Evolutionary conservation across 2,888 invertebrate genomes (phyloP), one percentile per base, ranked within the genome.

Genomic region (Muscina levida): DNA sequence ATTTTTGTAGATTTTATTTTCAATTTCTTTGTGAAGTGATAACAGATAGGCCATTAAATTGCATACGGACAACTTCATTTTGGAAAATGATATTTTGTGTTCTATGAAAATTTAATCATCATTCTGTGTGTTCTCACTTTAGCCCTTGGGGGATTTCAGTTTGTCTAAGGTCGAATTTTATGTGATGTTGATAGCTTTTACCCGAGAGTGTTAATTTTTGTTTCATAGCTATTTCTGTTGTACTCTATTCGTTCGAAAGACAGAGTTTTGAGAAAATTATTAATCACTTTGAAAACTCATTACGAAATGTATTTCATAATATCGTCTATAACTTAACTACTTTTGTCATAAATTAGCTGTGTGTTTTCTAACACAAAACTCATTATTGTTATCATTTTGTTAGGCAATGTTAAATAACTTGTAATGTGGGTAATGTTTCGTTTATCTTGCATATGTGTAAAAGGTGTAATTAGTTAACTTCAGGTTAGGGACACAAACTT

Each of bases 391-490:
- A 48, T 70, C 42, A 37, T 51, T 37, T 8, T 26, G 22, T 46
- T 56, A 37, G 59, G 71, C 24, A 66, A 66, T 73, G 71, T 74
- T 57, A 62, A 17, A 56, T 3, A 59, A 53, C 42, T 31, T n/a
- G n/a, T n/a, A n/a, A n/a, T n/a, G n/a, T n/a, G n/a, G n/a, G n/a
- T n/a, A n/a, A n/a, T n/a, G n/a, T n/a, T n/a, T n/a, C n/a, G n/a
- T n/a, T n/a, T n/a, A n/a, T n/a, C n/a, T n/a, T n/a, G n/a, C n/a
- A n/a, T n/a, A n/a, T n/a, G n/a, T n/a, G n/a, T n/a, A n/a, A n/a
- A n/a, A n/a, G n/a, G n/a, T n/a, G n/a, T n/a, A n/a, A n/a, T n/a
- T n/a, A n/a, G n/a, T n/a, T n/a, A n/a, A n/a, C n/a, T n/a, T n/a
- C n/a, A n/a, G n/a, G n/a, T n/a, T n/a, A n/a, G n/a, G n/a, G n/a